Conservation (phyloP, 1,140 invertebrate genomes). For the Aphidius gifuensis region DNA sequence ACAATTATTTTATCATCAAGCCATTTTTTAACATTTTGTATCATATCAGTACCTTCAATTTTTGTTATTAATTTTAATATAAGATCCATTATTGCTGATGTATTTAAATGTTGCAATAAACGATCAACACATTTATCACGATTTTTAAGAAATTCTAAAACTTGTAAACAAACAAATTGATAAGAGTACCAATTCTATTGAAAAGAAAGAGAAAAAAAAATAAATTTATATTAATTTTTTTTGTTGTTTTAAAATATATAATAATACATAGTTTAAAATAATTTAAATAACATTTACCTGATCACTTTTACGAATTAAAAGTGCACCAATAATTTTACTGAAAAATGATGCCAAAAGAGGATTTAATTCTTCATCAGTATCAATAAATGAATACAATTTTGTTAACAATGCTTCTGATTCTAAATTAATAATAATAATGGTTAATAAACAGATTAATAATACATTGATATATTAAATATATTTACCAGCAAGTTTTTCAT, state of each 20-base stretch:
- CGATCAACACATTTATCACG: conserved; percentile 82
- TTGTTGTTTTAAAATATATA: neutral
- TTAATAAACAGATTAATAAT: neutral
- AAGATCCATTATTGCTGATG: conserved; percentile 93
- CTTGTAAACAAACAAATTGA: conserved; percentile 84
- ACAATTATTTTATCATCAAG: conserved; percentile 83
- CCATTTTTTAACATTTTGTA: conserved; percentile 81
- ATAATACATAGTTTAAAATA: no score
- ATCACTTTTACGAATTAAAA: conserved; percentile 77
- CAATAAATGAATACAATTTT: conserved; percentile 86
- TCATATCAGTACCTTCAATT: conserved; percentile 75
- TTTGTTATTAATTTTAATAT: conserved; percentile 84
- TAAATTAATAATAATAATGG: conserved; percentile 29
- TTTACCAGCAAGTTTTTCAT: conserved; percentile 72
- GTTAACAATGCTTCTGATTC: conserved; percentile 73
- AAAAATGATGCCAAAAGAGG: conserved; percentile 93
- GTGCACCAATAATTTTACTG: conserved; percentile 86
- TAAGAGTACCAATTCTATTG: conserved; percentile 85
- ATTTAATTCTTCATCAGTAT: conserved; percentile 83
- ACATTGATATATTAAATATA: neutral
- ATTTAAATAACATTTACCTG: conserved; percentile 57
- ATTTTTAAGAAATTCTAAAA: conserved; percentile 86
- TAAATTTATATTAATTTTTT: no score
- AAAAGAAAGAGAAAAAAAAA: neutral
- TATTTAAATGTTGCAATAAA: conserved; percentile 84